Evolutionary conservation across 2,888 invertebrate species (phyloP), one percentile per base, ranked within the genome.

Genomic region (Patella ulyssiponensis): DNA sequence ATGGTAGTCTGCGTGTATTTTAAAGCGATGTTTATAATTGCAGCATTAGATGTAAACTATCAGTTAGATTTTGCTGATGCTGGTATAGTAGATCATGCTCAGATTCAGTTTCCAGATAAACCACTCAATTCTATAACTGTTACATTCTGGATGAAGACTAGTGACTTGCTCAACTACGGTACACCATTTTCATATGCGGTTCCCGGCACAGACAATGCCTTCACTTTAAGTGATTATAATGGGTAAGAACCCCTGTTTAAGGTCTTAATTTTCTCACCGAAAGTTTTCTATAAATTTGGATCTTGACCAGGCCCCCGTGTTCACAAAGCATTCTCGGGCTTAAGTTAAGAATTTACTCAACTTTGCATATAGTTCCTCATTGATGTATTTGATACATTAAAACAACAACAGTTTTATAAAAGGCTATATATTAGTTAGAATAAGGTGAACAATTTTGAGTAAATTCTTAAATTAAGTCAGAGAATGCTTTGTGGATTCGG

Each of bases 101-200:
- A 93, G 82, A 84, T 94, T 69, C 90, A 92, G 53, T 93, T 93
- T 2, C 64, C 64, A 64, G 93, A 93, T 2, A 83, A 85, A 1
- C 88, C 91, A 23, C 91, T 88, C 82, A 84, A 83, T 17, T 85
- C 94, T 92, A 91, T 94, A 20, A 93, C 94, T 1, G 92, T 94
- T 58, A 94, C 95, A 84, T 92, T 94, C 71, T 95, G 95, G 95
- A 92, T 95, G 87, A 93, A 93, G 86, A 94, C 94, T 1, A 87
- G 90, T 44, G 95, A 95, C 86, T 93, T 90, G 15, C 92, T 93
- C 71, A 95, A 95, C 89, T 95, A 95, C 85, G 95, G 95, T 15
- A 95, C 95, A 0, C 92, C 94, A 9, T 90, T 95, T 54, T 95
- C 95, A 0, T 95, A 95, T 85, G 95, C 95, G 12, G 94, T 94